These are phyloP conservation scores for Tetragnatha versicolor DNA, from an alignment of 1,140 invertebrate species.

Conservation along the genomic window DNA sequence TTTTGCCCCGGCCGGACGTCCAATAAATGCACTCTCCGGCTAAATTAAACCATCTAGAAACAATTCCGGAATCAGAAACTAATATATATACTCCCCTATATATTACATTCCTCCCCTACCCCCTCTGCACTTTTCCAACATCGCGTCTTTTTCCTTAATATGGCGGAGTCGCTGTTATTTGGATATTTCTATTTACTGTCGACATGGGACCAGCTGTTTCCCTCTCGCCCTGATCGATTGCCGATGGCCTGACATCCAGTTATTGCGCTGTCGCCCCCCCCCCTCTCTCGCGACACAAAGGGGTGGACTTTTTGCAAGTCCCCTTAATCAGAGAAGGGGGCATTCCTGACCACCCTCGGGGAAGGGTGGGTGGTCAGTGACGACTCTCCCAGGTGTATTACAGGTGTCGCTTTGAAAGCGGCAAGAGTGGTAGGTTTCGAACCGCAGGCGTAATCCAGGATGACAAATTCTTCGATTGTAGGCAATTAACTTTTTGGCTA, in stretches of 20 bases:
- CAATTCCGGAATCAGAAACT: slow-evolving; percentile 50
- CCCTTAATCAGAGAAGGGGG: neutral
- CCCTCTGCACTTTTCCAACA: neutral
- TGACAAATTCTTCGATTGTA: too few species aligned
- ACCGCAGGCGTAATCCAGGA: too few species aligned
- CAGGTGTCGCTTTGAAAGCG: too few species aligned
- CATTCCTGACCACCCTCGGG: neutral
- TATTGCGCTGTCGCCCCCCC: slow-evolving; percentile 41
- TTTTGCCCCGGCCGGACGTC: slow-evolving; percentile 37
- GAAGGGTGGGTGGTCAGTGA: neutral
- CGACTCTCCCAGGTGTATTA: too few species aligned
- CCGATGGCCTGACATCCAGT: slow-evolving; percentile 52
- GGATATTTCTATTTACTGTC: slow-evolving; percentile 54
- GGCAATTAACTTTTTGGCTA: too few species aligned
- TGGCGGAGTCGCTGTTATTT: slow-evolving; percentile 49
- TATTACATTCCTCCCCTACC: slow-evolving; percentile 45
- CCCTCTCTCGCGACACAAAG: too few species aligned
- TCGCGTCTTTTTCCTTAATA: slow-evolving; percentile 51
- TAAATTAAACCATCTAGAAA: slow-evolving; percentile 55
- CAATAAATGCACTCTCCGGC: slow-evolving; percentile 51
- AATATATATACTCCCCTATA: slow-evolving; percentile 55
- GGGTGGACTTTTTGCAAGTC: too few species aligned
- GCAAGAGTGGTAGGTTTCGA: too few species aligned
- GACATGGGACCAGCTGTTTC: slow-evolving; percentile 52
- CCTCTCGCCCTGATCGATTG: slow-evolving; percentile 40